Evolutionary conservation across 2,888 invertebrate genomes (phyloP).

Genomic region (Lasioglossum vierecki): DNA sequence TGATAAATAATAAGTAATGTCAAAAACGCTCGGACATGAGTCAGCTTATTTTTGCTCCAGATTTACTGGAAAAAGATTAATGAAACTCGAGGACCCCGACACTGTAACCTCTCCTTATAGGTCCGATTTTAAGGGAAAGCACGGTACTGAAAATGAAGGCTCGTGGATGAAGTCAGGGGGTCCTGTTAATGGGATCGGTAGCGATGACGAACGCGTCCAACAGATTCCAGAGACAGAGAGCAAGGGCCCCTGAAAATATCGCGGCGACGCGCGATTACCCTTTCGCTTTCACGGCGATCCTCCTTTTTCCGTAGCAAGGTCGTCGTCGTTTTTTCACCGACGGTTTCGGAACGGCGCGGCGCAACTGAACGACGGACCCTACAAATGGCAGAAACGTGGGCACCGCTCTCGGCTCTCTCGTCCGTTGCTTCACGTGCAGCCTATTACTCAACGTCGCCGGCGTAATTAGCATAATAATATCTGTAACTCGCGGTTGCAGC

Average conservation of each 20-base stretch:
- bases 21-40: no score
- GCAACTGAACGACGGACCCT: conserved; percentile 52
- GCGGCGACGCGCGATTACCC: conserved; percentile 25
- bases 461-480: conserved; percentile 79
- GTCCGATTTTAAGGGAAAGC: neutral
- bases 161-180: neutral
- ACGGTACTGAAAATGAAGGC: neutral
- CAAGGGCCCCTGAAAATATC: conserved; percentile 1
- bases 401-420: conserved; percentile 58
- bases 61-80: no score
- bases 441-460: conserved; percentile 77
- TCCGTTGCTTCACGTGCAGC: conserved; percentile 74
- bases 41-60: no score
- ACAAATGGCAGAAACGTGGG: conserved; percentile 74
- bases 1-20: no score
- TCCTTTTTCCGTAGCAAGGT: conserved; percentile 41
- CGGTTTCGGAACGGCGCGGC: conserved; percentile 51
- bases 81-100: no score
- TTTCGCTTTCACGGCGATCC: conserved; percentile 47
- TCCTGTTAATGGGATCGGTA: conserved; percentile 2
- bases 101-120: no score
- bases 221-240: neutral
- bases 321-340: conserved; percentile 43
- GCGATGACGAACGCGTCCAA: conserved; percentile 7
- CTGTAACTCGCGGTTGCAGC: conserved; percentile 76